These are phyloP conservation scores for Philereme vetulata DNA, from an alignment of 2,888 invertebrate species.

Conservation along the genomic window DNA sequence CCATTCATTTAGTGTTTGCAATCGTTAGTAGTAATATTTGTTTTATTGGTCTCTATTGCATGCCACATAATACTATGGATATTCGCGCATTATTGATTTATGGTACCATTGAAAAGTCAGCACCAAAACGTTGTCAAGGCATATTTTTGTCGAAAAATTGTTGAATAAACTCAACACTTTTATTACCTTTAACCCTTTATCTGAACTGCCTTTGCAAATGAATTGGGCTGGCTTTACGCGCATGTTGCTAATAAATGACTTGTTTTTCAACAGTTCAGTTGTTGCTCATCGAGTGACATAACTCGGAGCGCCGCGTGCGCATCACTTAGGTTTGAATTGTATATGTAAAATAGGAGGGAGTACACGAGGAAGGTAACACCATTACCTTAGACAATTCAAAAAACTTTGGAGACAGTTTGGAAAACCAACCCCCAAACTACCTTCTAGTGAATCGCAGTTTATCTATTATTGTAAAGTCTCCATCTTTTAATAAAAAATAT, in stretches of 20 bases:
- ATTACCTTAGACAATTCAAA: conserved; percentile 76
- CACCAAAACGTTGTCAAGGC: conserved; percentile 73
- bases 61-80: conserved; percentile 82
- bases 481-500: conserved; percentile 5
- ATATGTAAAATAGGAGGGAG: conserved; percentile 81
- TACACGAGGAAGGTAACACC: conserved; percentile 78
- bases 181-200: conserved; percentile 7
- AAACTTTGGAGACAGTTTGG: conserved; percentile 63
- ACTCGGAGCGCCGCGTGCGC: conserved; percentile 83
- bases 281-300: conserved; percentile 83
- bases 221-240: conserved; percentile 77
- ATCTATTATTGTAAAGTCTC: conserved; percentile 1
- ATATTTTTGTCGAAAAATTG: conserved; percentile 38
- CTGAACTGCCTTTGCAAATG: conserved; percentile 62
- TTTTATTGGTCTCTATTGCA: conserved; percentile 58
- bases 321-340: conserved; percentile 83
- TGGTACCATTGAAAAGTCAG: conserved; percentile 73
- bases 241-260: conserved; percentile 84
- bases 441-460: conserved; percentile 2
- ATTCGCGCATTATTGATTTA: conserved; percentile 67
- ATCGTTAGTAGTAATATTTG: conserved; percentile 40
- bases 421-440: not conserved
- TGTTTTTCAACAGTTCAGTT: conserved; percentile 84
- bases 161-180: conserved; percentile 12
- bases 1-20: conserved; percentile 42